Conservation (phyloP, 2,113 vertebrate species). For the Collichthys lucidus region DNA sequence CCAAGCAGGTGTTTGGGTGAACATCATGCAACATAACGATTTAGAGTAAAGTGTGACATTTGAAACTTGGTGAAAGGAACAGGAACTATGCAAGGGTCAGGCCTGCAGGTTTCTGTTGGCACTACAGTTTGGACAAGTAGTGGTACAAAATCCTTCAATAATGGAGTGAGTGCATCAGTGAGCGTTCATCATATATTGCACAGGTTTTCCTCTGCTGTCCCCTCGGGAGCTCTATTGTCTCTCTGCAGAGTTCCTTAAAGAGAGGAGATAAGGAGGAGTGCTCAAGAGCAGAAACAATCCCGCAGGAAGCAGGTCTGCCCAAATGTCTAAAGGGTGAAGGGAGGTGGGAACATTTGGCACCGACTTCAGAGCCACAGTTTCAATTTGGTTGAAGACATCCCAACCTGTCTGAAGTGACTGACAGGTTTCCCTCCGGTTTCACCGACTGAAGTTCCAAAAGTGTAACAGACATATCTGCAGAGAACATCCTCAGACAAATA, state of each 20-base stretch:
- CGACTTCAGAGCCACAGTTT: neutral
- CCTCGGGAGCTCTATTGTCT: neutral
- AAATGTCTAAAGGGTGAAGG: neutral
- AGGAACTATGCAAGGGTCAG: conserved; percentile 1
- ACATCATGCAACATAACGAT: conserved; percentile 49
- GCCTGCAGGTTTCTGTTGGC: conserved; percentile 8
- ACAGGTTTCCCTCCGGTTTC: neutral
- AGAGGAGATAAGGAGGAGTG: neutral
- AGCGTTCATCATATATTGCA: conserved; percentile 49
- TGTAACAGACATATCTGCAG: conserved; percentile 18
- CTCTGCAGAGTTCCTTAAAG: neutral
- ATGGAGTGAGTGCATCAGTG: conserved; percentile 27
- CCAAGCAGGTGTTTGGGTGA: conserved; percentile 13
- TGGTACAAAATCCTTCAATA: conserved; percentile 43
- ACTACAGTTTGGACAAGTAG: conserved; percentile 8
- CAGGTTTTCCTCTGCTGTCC: neutral
- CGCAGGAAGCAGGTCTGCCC: conserved; percentile 1
- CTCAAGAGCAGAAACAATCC: conserved; percentile 1
- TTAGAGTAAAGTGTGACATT: conserved; percentile 5
- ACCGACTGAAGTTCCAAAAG: neutral
- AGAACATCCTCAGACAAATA: conserved; percentile 9
- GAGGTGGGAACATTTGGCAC: neutral
- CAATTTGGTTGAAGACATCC: conserved; percentile 5
- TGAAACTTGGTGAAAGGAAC: conserved; percentile 26
- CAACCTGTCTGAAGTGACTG: neutral